Percentiles rank a stretch among this genome's conserved stretches.
Evolutionary conservation across 2,113 vertebrate species (phyloP).

Genomic region (Nibea albiflora): DNA sequence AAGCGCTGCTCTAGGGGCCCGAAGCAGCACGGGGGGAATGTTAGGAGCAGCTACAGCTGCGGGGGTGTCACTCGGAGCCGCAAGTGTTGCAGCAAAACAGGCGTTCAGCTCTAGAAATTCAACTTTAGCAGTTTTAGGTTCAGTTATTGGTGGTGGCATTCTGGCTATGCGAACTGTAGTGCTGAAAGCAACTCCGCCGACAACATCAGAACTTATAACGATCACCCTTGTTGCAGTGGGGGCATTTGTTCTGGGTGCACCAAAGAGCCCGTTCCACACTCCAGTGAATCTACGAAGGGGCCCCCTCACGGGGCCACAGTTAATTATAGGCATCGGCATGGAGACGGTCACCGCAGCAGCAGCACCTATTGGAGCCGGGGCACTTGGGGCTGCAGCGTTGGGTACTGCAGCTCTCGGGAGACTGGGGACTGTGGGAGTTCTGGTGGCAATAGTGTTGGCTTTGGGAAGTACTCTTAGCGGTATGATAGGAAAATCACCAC

Average conservation of each 20-base stretch:
- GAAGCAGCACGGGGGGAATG: constrained; percentile 44
- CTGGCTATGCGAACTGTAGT: constrained; percentile 18
- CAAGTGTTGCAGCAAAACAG: constrained; percentile 56
- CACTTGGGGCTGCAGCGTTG: constrained; percentile 67
- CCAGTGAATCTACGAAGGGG: constrained; percentile 61
- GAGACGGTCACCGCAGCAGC: constrained; percentile 76
- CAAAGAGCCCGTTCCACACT: constrained; percentile 72
- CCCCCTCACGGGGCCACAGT: constrained; percentile 54
- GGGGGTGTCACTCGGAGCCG: constrained; percentile 66
- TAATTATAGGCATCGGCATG: constrained; percentile 75
- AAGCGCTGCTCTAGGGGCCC: constrained; percentile 28
- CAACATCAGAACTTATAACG: constrained; percentile 49
- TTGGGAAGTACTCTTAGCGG: constrained; percentile 62
- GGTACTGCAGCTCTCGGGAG: constrained; percentile 69
- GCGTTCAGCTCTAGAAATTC: constrained; percentile 39
- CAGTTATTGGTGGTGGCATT: constrained; percentile 28
- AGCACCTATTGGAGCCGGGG: constrained; percentile 70
- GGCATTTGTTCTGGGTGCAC: constrained; percentile 69
- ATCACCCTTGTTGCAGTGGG: constrained; percentile 52
- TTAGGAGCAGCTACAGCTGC: constrained; percentile 65
- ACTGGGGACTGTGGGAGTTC: constrained; percentile 67
- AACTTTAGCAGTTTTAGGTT: constrained; percentile 32
- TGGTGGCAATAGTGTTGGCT: constrained; percentile 60
- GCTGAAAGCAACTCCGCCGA: constrained; percentile 3
- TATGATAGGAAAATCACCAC: constrained; percentile 49